A percentile compares a stretch with the other conserved stretches of the same genome.
Evolutionary conservation across 2,797 vertebrate species (phyloP).

Genomic region (Somateria mollissima): DNA sequence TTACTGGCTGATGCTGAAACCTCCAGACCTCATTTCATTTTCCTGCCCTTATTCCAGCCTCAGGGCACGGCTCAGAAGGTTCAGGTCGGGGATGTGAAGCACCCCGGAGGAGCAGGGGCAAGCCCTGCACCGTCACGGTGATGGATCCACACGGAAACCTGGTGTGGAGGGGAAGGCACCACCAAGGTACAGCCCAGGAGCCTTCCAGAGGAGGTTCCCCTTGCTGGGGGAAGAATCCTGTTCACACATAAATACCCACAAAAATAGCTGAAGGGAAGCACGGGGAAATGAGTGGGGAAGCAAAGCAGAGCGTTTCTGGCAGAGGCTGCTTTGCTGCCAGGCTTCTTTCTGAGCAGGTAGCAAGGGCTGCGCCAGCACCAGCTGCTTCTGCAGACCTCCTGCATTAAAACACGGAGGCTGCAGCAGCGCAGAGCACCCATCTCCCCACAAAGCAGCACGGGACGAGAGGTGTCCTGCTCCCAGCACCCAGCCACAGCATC

Average conservation of each 20-base stretch:
- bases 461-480: neutral
- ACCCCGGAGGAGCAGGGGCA: no score
- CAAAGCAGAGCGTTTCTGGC: neutral
- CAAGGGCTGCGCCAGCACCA: neutral
- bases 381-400: neutral
- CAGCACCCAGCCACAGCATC: rapidly evolving
- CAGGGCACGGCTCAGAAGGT: neutral
- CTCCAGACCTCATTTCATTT: neutral
- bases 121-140: neutral
- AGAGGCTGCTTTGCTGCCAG: neutral
- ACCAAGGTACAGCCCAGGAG: neutral
- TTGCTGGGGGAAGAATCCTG: neutral
- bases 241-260: neutral
- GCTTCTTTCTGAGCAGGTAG: neutral
- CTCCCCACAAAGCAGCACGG: neutral
- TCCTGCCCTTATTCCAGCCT: neutral
- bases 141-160: rapidly evolving
- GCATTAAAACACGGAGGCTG: neutral
- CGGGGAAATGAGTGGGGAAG: neutral
- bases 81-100: neutral
- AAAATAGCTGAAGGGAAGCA: conserved; percentile 8
- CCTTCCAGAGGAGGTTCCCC: neutral
- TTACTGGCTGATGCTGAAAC: neutral
- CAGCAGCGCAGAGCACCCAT: neutral
- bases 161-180: rapidly evolving